Evolutionary conservation across 2,888 invertebrate genomes (phyloP).

Genomic region (Nephrotoma flavescens): DNA sequence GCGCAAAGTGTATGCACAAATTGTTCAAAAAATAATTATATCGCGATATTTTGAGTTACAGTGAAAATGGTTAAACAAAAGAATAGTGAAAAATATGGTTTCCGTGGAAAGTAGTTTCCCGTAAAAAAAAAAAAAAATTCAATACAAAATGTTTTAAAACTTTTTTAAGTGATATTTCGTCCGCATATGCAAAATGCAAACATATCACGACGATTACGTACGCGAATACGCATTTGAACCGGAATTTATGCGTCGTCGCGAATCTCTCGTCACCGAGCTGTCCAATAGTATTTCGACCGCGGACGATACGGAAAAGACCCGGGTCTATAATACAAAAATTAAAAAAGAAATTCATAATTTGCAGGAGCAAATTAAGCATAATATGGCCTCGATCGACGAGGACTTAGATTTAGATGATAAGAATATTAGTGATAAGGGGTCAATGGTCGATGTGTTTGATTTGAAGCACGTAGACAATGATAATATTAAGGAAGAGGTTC

Average conservation of each 20-base stretch:
- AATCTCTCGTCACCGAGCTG: slow-evolving; percentile 14
- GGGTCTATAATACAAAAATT: not conserved
- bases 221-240: slow-evolving; percentile 31
- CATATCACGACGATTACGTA: slow-evolving; percentile 23
- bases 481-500: not conserved
- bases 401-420: not conserved
- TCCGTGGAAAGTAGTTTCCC: slow-evolving; percentile 11
- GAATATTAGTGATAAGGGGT: not conserved
- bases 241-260: slow-evolving; percentile 22
- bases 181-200: not conserved
- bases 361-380: not conserved
- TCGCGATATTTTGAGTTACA: not conserved
- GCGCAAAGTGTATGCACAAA: not conserved
- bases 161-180: not conserved
- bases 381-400: not conserved
- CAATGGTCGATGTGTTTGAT: not conserved
- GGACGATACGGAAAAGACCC: not conserved
- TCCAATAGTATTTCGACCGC: not conserved
- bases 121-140: not conserved
- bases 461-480: not conserved
- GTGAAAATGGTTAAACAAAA: slow-evolving; percentile 13
- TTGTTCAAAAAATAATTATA: not conserved
- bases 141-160: not conserved
- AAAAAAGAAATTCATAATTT: not conserved
- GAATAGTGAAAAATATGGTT: slow-evolving; percentile 16